Base-by-base conservation (phyloP, 2,113 vertebrate species). In the Prochilodus magdalenae region DNA sequence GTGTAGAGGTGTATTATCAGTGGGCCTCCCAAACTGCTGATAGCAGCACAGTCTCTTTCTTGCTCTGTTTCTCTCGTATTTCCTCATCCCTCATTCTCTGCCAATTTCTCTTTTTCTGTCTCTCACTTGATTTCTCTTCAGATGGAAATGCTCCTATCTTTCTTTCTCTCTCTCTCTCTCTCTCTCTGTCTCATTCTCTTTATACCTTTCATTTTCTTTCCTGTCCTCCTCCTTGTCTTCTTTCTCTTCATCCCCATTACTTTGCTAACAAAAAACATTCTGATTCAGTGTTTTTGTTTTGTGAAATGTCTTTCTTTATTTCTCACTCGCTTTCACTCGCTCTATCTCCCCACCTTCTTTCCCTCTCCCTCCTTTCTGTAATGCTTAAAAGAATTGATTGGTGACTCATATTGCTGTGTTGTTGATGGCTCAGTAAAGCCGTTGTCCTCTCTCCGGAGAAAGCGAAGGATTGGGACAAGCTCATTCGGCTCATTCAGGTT, bases 321-420 rank as follows among this genome's bases (percentile, higher is more conserved):
- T 0, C 36, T 36, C 36, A 7, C 36, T 36, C 36, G n/a, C 63
- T 5, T 11, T 18, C 55, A 40, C 36, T 76, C 20, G 75, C 16
- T 71, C 14, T 30, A n/a, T n/a, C n/a, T n/a, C n/a, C n/a, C n/a
- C n/a, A n/a, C 27, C 57, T 1, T 73, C 30, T 1, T 16, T 47
- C 55, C 13, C 8, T 83, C 70, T 72, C 40, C 30, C 16, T 70
- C 0, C 22, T 36, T 15, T 62, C 20, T 73, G 60, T 66, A 59
- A 75, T 40, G 30, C 20, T 53, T 49, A 36, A 40, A 30, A 57
- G 29, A 71, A 77, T 36, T 60, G 49, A 84, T 81, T 77, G 70
- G 13, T 83, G 80, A 88, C 75, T 90, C 79, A 80, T 81, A 75
- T 67, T 75, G 27, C 77, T 86, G 62, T 51, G 24, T 55, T 55